These are phyloP conservation scores for Corythornis cristatus DNA, from an alignment of 2,113 vertebrate genomes.

Conservation along the genomic window DNA sequence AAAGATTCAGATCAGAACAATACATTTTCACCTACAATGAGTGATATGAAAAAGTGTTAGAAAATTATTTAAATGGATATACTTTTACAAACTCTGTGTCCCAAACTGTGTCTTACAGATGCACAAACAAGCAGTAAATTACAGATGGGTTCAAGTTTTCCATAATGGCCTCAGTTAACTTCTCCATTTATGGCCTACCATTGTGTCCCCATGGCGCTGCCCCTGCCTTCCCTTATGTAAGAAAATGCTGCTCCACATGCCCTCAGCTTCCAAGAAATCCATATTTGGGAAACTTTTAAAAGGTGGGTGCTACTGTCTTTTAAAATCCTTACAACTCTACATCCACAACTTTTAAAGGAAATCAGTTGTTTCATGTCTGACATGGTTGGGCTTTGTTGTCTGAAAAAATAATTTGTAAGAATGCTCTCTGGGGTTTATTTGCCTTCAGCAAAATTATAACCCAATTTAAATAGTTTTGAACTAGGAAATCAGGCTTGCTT, in stretches of 20 bases:
- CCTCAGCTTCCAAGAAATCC: not conserved
- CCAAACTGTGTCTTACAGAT: not conserved
- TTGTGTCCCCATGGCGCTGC: not conserved
- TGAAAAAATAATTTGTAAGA: conserved; percentile 3
- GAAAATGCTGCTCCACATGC: accelerated
- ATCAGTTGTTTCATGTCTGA: not conserved
- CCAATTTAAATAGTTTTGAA: not conserved
- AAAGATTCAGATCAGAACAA: not conserved
- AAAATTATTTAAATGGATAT: not conserved
- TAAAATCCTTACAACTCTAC: not conserved
- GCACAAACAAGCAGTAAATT: not conserved
- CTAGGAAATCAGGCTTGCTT: not conserved
- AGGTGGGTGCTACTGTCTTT: not conserved
- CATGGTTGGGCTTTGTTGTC: not conserved
- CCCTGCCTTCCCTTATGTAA: not conserved
- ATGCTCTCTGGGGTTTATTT: not conserved
- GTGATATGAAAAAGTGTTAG: not conserved
- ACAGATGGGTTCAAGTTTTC: not conserved
- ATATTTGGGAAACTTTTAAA: not conserved
- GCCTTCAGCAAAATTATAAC: not conserved
- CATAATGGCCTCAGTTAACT: not conserved
- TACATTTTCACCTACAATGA: not conserved
- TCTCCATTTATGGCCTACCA: not conserved
- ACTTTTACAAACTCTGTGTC: not conserved
- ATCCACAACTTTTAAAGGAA: not conserved